Percentiles rank a stretch among this genome's conserved stretches.
phyloP scores from a whole-genome alignment of 2,888 invertebrate species.

The Halictus ligatus region DNA sequence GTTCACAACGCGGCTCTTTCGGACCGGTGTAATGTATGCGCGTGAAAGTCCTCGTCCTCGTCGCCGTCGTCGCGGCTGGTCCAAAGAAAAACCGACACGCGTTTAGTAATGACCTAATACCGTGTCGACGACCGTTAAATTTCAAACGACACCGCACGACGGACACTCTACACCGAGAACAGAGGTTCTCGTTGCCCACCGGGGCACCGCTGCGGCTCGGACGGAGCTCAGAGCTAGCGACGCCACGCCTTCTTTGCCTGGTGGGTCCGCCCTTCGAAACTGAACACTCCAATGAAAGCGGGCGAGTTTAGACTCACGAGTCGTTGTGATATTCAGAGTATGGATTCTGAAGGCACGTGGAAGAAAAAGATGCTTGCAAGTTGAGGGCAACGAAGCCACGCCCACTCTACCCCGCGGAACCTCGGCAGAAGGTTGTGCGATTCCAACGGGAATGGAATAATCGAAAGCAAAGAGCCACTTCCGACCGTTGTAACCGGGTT shows the following conservation, averaged over 20 bases:
- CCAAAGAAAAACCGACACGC: conserved; percentile 29
- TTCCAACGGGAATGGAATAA: no score
- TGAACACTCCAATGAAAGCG: no score
- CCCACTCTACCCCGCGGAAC: background rate
- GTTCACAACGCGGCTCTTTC: conserved; percentile 42
- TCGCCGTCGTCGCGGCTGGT: conserved; percentile 28
- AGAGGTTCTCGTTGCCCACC: background rate
- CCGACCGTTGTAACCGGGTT: no score
- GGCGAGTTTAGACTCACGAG: no score
- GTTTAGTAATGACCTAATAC: conserved; percentile 63
- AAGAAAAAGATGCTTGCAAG: background rate
- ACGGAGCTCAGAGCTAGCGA: background rate
- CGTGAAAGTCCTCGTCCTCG: conserved; percentile 51
- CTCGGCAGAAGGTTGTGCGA: background rate
- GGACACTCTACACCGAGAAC: background rate
- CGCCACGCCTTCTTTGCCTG: background rate
- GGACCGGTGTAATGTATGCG: conserved; percentile 49
- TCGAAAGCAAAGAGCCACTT: no score
- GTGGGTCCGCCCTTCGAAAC: background rate
- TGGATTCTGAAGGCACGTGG: no score
- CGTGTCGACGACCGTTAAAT: conserved; percentile 48
- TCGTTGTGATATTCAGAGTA: no score
- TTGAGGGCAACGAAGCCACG: background rate
- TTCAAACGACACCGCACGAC: conserved; percentile 37
- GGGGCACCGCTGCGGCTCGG: background rate